Conservation (phyloP, 2,113 vertebrate genomes). For the Daboia siamensis region DNA sequence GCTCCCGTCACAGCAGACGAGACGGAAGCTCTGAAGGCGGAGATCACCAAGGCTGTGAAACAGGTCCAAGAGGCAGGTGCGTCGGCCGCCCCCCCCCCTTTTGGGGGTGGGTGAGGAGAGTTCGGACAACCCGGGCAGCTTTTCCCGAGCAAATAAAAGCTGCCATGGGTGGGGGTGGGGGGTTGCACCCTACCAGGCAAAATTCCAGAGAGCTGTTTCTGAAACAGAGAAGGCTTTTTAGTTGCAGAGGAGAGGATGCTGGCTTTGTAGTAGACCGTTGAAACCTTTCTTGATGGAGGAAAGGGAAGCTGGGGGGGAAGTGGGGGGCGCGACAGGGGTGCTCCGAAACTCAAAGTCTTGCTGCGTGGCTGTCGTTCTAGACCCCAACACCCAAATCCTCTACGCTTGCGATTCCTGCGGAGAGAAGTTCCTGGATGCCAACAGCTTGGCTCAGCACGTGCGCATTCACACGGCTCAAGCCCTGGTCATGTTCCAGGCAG, state of each 20-base stretch:
- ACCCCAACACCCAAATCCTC: slow-evolving; percentile 94
- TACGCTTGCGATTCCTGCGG: slow-evolving; percentile 95
- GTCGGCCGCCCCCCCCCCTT: neutral
- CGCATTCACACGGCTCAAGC: slow-evolving; percentile 97
- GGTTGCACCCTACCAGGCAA: neutral
- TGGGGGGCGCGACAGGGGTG: neutral
- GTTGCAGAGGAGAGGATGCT: neutral
- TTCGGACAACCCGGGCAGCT: neutral
- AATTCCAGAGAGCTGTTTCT: neutral
- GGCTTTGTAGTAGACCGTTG: neutral
- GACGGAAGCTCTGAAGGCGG: slow-evolving; percentile 92
- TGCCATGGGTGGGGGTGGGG: neutral
- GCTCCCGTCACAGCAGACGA: slow-evolving; percentile 85
- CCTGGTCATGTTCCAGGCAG: slow-evolving; percentile 96
- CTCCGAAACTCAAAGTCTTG: neutral
- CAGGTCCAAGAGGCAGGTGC: slow-evolving; percentile 95
- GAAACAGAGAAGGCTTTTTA: neutral
- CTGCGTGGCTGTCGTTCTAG: slow-evolving; percentile 56
- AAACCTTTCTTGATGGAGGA: neutral
- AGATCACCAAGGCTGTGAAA: slow-evolving; percentile 95
- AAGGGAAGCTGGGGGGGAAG: neutral
- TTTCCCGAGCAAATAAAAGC: neutral
- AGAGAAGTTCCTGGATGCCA: slow-evolving; percentile 93
- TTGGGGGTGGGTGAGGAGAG: too few species aligned
- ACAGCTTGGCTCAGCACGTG: slow-evolving; percentile 91